These are phyloP conservation scores for Chaetodon auriga DNA, from an alignment of 2,113 vertebrate species.

Conservation along the genomic window DNA sequence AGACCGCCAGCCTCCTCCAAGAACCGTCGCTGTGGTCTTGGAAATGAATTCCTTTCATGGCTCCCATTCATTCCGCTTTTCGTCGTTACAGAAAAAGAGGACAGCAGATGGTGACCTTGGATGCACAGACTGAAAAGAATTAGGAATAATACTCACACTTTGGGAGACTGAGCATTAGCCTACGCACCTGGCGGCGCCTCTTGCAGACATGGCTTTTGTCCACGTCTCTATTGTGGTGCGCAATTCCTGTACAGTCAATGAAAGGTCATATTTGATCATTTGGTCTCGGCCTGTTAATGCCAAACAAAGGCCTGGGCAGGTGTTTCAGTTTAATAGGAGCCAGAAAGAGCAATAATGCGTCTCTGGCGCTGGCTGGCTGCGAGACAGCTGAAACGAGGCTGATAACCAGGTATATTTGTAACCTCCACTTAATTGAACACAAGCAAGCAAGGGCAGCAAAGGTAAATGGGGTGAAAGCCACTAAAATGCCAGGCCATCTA, in stretches of 20 bases:
- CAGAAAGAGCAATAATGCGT: slow-evolving; percentile 40
- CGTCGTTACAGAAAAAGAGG: slow-evolving; percentile 18
- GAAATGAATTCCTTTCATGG: slow-evolving; percentile 39
- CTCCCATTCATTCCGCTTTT: slow-evolving; percentile 40
- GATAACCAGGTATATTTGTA: slow-evolving; percentile 53
- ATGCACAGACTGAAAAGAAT: slow-evolving; percentile 52
- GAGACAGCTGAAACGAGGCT: slow-evolving; percentile 33
- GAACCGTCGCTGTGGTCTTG: slow-evolving; percentile 36
- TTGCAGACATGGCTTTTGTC: slow-evolving; percentile 50
- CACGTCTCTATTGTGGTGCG: slow-evolving; percentile 12
- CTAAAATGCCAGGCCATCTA: slow-evolving; percentile 41
- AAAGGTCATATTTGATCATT: slow-evolving; percentile 68
- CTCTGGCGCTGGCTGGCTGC: slow-evolving; percentile 29
- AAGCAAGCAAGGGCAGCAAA: slow-evolving; percentile 13
- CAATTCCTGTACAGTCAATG: slow-evolving; percentile 18
- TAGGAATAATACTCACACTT: slow-evolving; percentile 58
- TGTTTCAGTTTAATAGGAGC: slow-evolving; percentile 52
- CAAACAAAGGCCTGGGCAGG: slow-evolving; percentile 60
- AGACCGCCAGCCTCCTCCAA: slow-evolving; percentile 12
- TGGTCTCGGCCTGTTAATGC: slow-evolving; percentile 57
- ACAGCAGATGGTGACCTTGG: slow-evolving; percentile 78
- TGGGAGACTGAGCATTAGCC: slow-evolving; percentile 40
- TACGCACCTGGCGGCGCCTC: slow-evolving; percentile 37
- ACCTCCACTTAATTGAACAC: slow-evolving; percentile 50
- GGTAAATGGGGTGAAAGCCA: slow-evolving; percentile 41